Evolutionary conservation across 2,113 vertebrate genomes (phyloP).

Genomic region (Nothobranchius furzeri): DNA sequence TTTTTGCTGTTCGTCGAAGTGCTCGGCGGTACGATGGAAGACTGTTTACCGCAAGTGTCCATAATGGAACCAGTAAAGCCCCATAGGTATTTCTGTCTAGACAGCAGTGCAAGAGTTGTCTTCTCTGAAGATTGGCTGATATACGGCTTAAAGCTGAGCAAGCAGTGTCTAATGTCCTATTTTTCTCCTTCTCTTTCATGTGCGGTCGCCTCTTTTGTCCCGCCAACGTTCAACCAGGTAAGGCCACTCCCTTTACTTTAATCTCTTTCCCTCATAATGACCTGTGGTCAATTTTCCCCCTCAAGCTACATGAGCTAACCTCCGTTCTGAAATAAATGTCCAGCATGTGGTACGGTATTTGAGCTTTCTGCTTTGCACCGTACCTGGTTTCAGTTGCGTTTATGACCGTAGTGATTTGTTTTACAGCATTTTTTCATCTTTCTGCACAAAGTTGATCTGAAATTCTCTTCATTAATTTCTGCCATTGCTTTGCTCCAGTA

Average conservation of each 20-base stretch:
- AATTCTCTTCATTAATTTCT: background rate
- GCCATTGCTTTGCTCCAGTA: background rate
- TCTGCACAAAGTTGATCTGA: background rate
- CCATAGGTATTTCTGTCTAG: constrained; percentile 45
- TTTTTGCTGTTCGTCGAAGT: constrained; percentile 32
- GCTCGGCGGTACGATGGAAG: constrained; percentile 28
- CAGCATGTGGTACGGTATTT: background rate
- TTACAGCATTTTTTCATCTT: background rate
- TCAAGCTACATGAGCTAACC: constrained; percentile 49
- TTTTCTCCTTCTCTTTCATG: constrained; percentile 70
- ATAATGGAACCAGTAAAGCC: constrained; percentile 35
- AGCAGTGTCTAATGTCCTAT: constrained; percentile 53
- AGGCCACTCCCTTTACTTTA: constrained; percentile 67
- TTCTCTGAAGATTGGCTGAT: constrained; percentile 29
- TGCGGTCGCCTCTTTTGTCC: constrained; percentile 58
- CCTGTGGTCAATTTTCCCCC: constrained; percentile 20
- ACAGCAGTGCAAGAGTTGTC: constrained; percentile 36
- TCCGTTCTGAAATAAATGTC: constrained; percentile 2
- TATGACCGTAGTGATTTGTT: background rate
- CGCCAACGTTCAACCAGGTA: constrained; percentile 68
- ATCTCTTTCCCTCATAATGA: constrained; percentile 44
- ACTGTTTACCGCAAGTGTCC: constrained; percentile 24
- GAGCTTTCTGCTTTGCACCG: background rate
- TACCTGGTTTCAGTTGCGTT: background rate
- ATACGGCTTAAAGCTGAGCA: constrained; percentile 35